Evolutionary conservation across 2,797 vertebrate species (phyloP).

Genomic region (Hemibagrus guttatus): DNA sequence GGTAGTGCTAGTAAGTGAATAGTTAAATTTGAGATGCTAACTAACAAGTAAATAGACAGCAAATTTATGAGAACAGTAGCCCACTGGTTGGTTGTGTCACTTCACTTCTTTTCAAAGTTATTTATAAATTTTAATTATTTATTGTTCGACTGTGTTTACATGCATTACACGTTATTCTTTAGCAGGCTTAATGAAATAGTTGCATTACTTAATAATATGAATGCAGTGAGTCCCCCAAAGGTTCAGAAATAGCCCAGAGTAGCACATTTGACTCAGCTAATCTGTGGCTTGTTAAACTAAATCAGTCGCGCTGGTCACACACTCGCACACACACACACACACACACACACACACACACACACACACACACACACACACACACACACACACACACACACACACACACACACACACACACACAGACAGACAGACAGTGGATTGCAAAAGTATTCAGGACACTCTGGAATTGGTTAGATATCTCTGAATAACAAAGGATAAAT

Average conservation of each 20-base stretch:
- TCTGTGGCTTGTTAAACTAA: neutral
- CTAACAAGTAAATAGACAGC: neutral
- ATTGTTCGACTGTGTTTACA: neutral
- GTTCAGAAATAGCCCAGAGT: neutral
- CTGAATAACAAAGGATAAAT: neutral
- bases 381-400: neutral
- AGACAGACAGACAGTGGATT: neutral
- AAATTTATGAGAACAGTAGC: neutral
- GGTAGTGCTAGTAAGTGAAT: neutral
- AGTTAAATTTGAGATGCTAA: neutral
- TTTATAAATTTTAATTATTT: neutral
- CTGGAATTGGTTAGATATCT: neutral
- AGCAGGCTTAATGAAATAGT: neutral
- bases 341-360: neutral
- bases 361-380: neutral
- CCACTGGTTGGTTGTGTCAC: neutral
- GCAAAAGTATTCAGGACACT: neutral
- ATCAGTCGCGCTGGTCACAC: neutral
- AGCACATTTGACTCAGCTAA: slow-evolving; percentile 10
- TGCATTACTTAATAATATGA: neutral
- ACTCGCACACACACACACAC: neutral
- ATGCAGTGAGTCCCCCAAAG: neutral
- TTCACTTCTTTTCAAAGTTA: neutral
- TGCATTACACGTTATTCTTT: neutral
- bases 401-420: neutral